A percentile compares a stretch with the other conserved stretches of the same genome.
Conservation (phyloP, 2,797 vertebrate genomes). For the Pogonophryne albipinna region DNA sequence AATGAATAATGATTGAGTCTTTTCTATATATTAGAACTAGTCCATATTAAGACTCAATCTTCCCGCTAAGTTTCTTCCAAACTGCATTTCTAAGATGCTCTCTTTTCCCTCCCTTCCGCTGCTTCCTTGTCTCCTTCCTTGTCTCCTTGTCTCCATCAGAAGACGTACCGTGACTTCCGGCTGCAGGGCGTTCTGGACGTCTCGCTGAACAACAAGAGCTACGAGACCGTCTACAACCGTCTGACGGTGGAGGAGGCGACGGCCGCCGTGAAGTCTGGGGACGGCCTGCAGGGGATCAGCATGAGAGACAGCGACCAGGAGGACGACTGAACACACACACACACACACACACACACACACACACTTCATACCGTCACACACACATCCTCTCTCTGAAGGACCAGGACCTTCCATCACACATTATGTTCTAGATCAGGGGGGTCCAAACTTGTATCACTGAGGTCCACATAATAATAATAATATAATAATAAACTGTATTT, state of each 20-base stretch:
- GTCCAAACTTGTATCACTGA: too few species aligned
- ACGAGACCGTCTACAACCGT: conserved; percentile 92
- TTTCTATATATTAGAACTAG: too few species aligned
- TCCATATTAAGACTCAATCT: too few species aligned
- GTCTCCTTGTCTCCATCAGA: conserved; percentile 79
- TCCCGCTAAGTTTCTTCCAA: too few species aligned
- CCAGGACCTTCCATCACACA: conserved; percentile 13
- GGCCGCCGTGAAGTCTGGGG: conserved; percentile 87
- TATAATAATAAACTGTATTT: too few species aligned
- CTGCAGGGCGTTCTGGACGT: conserved; percentile 93
- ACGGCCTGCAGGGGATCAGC: conserved; percentile 93
- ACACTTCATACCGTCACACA: background rate
- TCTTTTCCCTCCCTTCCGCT: conserved; percentile 23
- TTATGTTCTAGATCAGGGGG: background rate
- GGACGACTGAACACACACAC: conserved; percentile 81
- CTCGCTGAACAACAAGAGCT: conserved; percentile 92
- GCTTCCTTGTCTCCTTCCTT: background rate
- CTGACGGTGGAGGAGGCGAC: conserved; percentile 95
- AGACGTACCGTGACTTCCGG: conserved; percentile 96
- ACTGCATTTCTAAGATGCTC: conserved; percentile 58
- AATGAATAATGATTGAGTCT: too few species aligned
- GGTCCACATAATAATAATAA: too few species aligned
- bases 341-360: too few species aligned
- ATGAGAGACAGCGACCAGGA: conserved; percentile 98
- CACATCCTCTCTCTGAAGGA: background rate